Conservation (phyloP, 1,140 invertebrate genomes). For the Phthorimaea operculella region DNA sequence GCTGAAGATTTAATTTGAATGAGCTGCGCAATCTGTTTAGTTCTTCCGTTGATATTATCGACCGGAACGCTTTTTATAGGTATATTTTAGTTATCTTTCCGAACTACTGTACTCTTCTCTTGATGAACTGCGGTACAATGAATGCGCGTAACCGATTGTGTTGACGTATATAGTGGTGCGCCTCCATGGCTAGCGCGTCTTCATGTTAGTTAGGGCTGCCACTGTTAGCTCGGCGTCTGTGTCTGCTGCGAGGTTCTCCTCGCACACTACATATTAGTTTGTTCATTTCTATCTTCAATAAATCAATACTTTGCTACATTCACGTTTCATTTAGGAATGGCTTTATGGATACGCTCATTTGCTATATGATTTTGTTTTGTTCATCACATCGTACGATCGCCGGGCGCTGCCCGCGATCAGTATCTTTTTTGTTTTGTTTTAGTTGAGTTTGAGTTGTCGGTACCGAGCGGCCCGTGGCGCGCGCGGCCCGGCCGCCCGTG, state of each 20-base stretch:
- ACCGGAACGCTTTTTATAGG: conserved; percentile 67
- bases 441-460: conserved; percentile 60
- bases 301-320: conserved; percentile 51
- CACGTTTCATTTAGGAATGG: conserved; percentile 61
- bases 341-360: conserved; percentile 56
- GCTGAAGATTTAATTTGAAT: conserved; percentile 68
- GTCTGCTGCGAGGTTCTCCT: conserved; percentile 50
- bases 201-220: conserved; percentile 63
- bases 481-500: conserved; percentile 16
- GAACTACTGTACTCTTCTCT: conserved; percentile 62
- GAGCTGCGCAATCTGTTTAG: conserved; percentile 67
- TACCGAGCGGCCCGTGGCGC: conserved; percentile 37
- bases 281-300: conserved; percentile 48
- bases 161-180: conserved; percentile 61
- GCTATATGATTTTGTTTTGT: conserved; percentile 46
- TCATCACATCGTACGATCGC: conserved; percentile 17
- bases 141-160: conserved; percentile 62
- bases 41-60: conserved; percentile 63
- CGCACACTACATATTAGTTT: conserved; percentile 48
- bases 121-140: conserved; percentile 58
- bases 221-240: conserved; percentile 61
- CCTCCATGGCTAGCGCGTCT: conserved; percentile 63
- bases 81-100: conserved; percentile 67
- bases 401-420: conserved; percentile 32
- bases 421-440: conserved; percentile 53